phyloP scores from a whole-genome alignment of 1,140 invertebrate genomes.

The Drosophila baimaii region DNA sequence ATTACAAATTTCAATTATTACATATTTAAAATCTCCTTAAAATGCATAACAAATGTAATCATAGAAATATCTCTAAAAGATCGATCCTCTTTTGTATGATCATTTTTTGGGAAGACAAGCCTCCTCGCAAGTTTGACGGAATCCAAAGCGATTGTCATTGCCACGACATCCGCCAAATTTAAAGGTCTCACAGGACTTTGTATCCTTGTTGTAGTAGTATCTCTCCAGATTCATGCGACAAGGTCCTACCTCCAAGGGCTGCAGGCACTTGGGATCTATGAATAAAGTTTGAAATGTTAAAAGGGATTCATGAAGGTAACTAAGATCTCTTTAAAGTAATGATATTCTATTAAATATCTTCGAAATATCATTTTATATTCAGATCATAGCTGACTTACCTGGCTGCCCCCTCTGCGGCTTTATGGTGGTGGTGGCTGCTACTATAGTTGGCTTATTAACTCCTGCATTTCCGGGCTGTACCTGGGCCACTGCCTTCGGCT shows the following conservation, averaged over 20 bases:
- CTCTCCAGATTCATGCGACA: slow-evolving; percentile 79
- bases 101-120: slow-evolving; percentile 85
- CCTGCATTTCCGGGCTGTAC: slow-evolving; percentile 14
- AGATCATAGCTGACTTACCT: background rate
- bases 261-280: slow-evolving; percentile 72
- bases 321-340: accelerated
- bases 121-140: slow-evolving; percentile 88
- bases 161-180: slow-evolving; percentile 92
- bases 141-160: slow-evolving; percentile 91
- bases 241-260: slow-evolving; percentile 70
- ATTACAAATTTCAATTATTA: no score
- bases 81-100: background rate
- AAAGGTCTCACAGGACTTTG: slow-evolving; percentile 86
- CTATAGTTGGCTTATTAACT: slow-evolving; percentile 10
- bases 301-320: no score
- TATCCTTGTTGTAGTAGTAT: slow-evolving; percentile 75
- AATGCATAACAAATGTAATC: background rate
- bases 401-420: slow-evolving; percentile 23
- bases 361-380: background rate
- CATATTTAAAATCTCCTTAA: background rate
- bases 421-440: slow-evolving; percentile 13
- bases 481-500: slow-evolving; percentile 12
- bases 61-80: background rate
- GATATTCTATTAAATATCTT: no score
- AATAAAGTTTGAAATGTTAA: background rate